Base-by-base conservation (phyloP, 2,113 vertebrate genomes). In the Eurystomus gularis region DNA sequence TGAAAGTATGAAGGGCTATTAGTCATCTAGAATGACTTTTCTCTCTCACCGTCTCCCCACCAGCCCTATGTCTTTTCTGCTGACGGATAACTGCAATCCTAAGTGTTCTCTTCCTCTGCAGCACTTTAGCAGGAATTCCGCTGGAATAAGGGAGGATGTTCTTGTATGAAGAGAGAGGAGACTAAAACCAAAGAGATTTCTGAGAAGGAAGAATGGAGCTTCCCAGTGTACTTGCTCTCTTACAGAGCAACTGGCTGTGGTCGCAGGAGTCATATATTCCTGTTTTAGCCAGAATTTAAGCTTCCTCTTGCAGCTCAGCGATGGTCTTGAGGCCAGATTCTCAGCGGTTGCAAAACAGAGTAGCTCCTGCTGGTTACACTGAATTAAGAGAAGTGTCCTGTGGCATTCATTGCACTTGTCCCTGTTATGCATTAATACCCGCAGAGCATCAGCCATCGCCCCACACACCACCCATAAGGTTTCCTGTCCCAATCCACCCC, bases 401-500 rank as follows among this genome's bases (percentile, higher is more conserved):
- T 51, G 51, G 33, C 82, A 78, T 91, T 90, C 35, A 42, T 17
- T 91, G 48, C 69, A 60, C 44, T 83, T 76, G 19, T 65, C 73
- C 35, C 55, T 77, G 8, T 54, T 77, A 33, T 5, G 14, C 19
- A 10, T 71, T n/a, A 52, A 66, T 44, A 48, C 33, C 44, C 42
- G 19, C 26, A 55, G 17, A 54, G 57, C 72, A 71, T 92, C 82
- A 62, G 54, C 37, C 44, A 46, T 57, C 48, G 37, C 73, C 76
- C 66, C 69, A 40, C 84, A 87, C 23, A 8, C 58, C 49, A 42
- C 31, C 60, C 7, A 0, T 16, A 49, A 78, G 65, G 42, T 82
- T 96, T 97, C 94, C 90, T 95, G 95, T 94, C 88, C 90, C 70
- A 79, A 96, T 57, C 69, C 80, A 95, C 52, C 14, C 78, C 40